phyloP scores from a whole-genome alignment of 2,113 vertebrate species.

The Myotis yumanensis region DNA sequence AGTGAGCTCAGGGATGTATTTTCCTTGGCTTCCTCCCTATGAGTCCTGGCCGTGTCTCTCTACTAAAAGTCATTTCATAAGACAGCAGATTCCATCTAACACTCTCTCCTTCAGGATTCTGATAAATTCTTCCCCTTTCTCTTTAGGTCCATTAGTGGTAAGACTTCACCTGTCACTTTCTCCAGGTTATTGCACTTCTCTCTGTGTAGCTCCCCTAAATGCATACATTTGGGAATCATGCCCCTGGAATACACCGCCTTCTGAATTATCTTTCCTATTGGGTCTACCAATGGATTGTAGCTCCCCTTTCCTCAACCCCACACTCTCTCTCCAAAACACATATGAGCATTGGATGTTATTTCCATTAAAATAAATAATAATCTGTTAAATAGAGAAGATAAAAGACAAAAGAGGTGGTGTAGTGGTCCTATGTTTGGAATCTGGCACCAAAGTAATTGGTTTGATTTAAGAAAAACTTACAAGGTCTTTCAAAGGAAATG shows the following conservation, averaged over 20 bases:
- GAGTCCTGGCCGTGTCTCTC: neutral
- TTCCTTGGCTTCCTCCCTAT: neutral
- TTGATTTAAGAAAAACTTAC: constrained; percentile 9
- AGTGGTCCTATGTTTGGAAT: neutral
- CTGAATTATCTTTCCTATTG: neutral
- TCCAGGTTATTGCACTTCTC: neutral
- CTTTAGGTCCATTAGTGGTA: neutral
- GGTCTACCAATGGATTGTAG: neutral
- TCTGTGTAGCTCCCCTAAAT: neutral
- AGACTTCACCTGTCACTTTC: neutral
- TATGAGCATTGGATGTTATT: neutral
- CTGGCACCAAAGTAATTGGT: neutral
- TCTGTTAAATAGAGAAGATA: neutral
- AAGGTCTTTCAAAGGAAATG: constrained; percentile 38
- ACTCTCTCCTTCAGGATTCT: neutral
- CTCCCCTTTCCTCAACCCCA: neutral
- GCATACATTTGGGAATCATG: neutral
- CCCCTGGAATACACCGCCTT: neutral
- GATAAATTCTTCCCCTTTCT: neutral
- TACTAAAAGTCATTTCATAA: neutral
- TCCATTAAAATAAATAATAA: constrained; percentile 35
- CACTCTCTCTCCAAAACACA: neutral
- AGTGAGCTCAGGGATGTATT: neutral
- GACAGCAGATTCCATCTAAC: neutral
- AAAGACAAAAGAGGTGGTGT: constrained; percentile 3